Percentiles rank a stretch among this genome's conserved stretches.
These are phyloP conservation scores for Drosophila paulistorum DNA, from an alignment of 1,140 invertebrate genomes.

Conservation along the genomic window DNA sequence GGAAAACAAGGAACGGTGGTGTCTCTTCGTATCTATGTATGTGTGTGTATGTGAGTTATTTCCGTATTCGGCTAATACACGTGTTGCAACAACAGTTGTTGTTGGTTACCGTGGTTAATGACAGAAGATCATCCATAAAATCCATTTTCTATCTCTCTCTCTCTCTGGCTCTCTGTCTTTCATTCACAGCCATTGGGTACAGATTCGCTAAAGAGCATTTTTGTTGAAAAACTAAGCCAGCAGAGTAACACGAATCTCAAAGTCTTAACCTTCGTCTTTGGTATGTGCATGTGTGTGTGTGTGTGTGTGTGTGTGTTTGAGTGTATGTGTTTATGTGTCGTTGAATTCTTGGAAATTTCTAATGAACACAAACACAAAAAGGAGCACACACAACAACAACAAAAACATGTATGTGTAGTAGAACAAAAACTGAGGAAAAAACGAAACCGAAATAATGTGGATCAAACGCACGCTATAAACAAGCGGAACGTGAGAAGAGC, in stretches of 20 bases:
- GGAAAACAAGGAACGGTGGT: neutral
- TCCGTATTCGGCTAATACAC: slow-evolving; percentile 9
- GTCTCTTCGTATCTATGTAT: neutral
- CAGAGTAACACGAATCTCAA: slow-evolving; percentile 71
- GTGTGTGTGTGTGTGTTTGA: no score
- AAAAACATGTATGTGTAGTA: slow-evolving; percentile 1
- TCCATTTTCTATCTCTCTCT: slow-evolving; percentile 16
- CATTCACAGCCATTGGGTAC: neutral
- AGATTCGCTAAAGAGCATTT: slow-evolving; percentile 19
- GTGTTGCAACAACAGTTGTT: slow-evolving; percentile 32
- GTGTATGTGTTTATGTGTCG: slow-evolving; percentile 31
- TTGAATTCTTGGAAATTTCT: slow-evolving; percentile 76
- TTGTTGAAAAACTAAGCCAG: slow-evolving; percentile 78
- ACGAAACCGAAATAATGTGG: slow-evolving; percentile 65
- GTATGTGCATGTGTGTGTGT: slow-evolving; percentile 23
- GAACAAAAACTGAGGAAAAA: slow-evolving; percentile 34
- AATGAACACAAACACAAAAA: slow-evolving; percentile 79
- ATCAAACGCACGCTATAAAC: slow-evolving; percentile 56
- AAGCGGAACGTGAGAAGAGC: slow-evolving; percentile 54
- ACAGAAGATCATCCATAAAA: neutral
- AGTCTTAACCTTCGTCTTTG: slow-evolving; percentile 19
- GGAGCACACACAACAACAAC: slow-evolving; percentile 69
- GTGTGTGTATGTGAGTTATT: neutral
- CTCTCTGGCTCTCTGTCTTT: neutral
- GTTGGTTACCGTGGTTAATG: slow-evolving; percentile 22